Conservation (phyloP, 2,113 vertebrate species). For the Cololabis saira region DNA sequence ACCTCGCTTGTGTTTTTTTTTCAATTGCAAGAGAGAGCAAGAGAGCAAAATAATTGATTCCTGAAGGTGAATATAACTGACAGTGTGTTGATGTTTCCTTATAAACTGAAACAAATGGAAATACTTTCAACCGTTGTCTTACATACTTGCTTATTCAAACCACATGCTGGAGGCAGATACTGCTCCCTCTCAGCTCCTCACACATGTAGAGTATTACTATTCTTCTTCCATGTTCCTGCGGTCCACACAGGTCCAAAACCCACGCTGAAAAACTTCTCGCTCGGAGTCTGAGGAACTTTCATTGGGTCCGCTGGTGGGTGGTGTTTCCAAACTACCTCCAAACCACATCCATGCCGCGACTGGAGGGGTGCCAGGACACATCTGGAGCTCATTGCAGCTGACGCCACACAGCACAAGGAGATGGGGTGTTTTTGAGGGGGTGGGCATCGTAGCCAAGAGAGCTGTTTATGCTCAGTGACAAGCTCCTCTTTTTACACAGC, state of each 20-base stretch:
- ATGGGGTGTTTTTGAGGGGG: slow-evolving; percentile 60
- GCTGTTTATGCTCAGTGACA: slow-evolving; percentile 70
- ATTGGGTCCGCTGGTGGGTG: slow-evolving; percentile 78
- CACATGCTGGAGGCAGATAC: slow-evolving; percentile 24
- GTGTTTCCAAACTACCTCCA: slow-evolving; percentile 78
- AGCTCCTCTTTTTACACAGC: slow-evolving; percentile 57
- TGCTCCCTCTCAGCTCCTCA: slow-evolving; percentile 6
- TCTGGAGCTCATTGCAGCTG: slow-evolving; percentile 86
- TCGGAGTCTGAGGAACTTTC: slow-evolving; percentile 73
- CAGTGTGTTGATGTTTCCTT: slow-evolving; percentile 21
- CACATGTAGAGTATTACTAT: slow-evolving; percentile 14
- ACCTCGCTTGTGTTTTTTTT: background rate
- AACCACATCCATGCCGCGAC: slow-evolving; percentile 80
- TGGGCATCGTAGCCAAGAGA: slow-evolving; percentile 50
- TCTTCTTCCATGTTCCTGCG: slow-evolving; percentile 8
- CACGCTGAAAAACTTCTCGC: slow-evolving; percentile 43
- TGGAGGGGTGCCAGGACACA: slow-evolving; percentile 79
- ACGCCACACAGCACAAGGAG: slow-evolving; percentile 78
- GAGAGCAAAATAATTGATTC: background rate
- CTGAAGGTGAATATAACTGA: background rate
- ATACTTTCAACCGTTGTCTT: slow-evolving; percentile 43
- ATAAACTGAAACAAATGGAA: slow-evolving; percentile 56
- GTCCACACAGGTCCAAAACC: slow-evolving; percentile 28
- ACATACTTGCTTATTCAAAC: slow-evolving; percentile 44
- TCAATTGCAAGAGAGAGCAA: background rate